Evolutionary conservation across 2,113 vertebrate species (phyloP).

Genomic region (Sylvilagus bachmani): DNA sequence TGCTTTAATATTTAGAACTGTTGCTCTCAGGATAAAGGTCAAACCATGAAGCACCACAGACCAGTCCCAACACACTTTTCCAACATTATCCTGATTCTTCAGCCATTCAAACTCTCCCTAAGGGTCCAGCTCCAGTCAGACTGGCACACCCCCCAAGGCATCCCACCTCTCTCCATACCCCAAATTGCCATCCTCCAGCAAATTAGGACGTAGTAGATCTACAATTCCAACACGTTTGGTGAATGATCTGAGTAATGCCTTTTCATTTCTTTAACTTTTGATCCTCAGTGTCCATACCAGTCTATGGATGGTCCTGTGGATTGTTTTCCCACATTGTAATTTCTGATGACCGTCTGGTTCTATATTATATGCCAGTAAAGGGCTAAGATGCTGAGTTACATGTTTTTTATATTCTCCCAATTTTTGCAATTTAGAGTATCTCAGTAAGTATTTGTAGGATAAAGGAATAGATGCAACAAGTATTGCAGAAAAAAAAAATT

Average conservation of each 20-base stretch:
- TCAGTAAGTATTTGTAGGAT: slow-evolving; percentile 53
- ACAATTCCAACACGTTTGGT: slow-evolving; percentile 8
- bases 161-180: background rate
- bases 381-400: background rate
- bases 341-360: background rate
- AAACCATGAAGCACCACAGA: background rate
- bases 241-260: background rate
- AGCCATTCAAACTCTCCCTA: background rate
- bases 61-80: background rate
- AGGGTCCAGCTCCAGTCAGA: background rate
- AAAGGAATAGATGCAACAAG: slow-evolving; percentile 5
- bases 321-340: slow-evolving; percentile 40
- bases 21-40: slow-evolving; percentile 30
- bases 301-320: background rate
- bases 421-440: background rate
- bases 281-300: slow-evolving; percentile 12
- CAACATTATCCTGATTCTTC: background rate
- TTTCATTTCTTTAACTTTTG: background rate
- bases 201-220: slow-evolving; percentile 22
- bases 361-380: background rate
- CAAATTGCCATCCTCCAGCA: slow-evolving; percentile 41
- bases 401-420: slow-evolving; percentile 14
- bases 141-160: background rate
- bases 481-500: slow-evolving; percentile 41
- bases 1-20: background rate